Evolutionary conservation across 2,888 invertebrate species (phyloP).

Genomic region (Clitarchus hookeri): DNA sequence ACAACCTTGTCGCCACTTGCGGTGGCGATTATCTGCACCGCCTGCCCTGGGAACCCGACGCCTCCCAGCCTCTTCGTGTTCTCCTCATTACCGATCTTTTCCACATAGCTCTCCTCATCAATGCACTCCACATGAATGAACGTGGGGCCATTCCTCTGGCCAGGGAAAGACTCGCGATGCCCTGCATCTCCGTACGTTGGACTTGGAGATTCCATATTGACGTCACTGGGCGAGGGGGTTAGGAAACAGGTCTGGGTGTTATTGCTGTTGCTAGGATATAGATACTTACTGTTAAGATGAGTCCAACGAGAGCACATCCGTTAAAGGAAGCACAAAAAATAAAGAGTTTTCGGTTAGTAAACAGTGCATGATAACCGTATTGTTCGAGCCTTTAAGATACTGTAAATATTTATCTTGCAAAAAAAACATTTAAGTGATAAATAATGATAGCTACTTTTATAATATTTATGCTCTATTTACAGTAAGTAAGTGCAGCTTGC

Average conservation of each 20-base stretch:
- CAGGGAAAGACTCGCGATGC: conserved; percentile 2
- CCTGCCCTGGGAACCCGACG: conserved; percentile 43
- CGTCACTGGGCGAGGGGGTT: conserved; percentile 62
- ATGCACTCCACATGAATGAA: conserved; percentile 47
- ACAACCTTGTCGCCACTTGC: conserved; percentile 37
- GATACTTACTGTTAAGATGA: conserved; percentile 40
- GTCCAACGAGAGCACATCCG: conserved; percentile 24
- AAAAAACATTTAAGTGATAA: background rate
- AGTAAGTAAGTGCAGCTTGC: too few relatives aligned
- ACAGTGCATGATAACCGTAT: background rate
- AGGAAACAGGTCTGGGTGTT: conserved; percentile 50
- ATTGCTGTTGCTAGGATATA: conserved; percentile 34
- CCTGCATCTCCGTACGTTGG: conserved; percentile 48
- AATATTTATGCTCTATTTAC: too few relatives aligned
- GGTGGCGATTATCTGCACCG: conserved; percentile 42
- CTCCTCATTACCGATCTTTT: conserved; percentile 40
- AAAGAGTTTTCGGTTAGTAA: background rate
- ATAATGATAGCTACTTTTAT: too few relatives aligned
- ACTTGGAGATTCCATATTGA: conserved; percentile 59
- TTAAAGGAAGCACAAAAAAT: background rate
- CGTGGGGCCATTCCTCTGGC: conserved; percentile 28
- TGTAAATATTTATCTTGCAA: background rate
- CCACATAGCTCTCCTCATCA: conserved; percentile 50
- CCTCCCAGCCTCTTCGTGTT: conserved; percentile 38
- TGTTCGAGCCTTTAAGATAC: background rate